phyloP scores from a whole-genome alignment of 2,113 vertebrate species.

The Mobula hypostoma region DNA sequence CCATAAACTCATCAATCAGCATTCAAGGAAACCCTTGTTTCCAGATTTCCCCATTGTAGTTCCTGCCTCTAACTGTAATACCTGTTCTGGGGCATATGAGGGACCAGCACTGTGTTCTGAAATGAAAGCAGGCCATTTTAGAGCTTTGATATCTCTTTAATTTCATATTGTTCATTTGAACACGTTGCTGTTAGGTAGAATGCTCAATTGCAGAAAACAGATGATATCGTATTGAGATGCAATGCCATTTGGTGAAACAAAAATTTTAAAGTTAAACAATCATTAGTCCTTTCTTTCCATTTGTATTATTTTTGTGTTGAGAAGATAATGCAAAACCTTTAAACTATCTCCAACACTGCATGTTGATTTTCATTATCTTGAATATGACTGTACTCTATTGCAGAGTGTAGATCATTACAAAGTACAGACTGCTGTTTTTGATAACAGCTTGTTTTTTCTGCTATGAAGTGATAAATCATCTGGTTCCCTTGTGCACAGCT shows the following conservation, averaged over 20 bases:
- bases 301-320: not conserved
- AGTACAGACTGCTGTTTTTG: not conserved
- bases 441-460: not conserved
- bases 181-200: not conserved
- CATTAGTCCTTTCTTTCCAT: not conserved
- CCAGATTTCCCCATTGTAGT: not conserved
- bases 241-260: not conserved
- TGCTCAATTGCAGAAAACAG: not conserved
- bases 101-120: not conserved
- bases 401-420: too few relatives aligned
- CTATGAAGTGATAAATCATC: conserved; percentile 25
- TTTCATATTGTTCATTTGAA: not conserved
- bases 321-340: not conserved
- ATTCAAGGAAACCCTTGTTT: not conserved
- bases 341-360: not conserved
- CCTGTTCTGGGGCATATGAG: too few relatives aligned
- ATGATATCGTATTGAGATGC: not conserved
- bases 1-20: not conserved
- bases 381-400: not conserved
- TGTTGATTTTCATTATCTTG: not conserved
- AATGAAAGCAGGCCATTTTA: not conserved
- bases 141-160: not conserved
- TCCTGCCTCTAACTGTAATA: not conserved
- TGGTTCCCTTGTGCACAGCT: not conserved
- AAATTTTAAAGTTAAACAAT: not conserved